Conservation (phyloP, 1,140 invertebrate genomes). For the Drosophila neocordata region DNA sequence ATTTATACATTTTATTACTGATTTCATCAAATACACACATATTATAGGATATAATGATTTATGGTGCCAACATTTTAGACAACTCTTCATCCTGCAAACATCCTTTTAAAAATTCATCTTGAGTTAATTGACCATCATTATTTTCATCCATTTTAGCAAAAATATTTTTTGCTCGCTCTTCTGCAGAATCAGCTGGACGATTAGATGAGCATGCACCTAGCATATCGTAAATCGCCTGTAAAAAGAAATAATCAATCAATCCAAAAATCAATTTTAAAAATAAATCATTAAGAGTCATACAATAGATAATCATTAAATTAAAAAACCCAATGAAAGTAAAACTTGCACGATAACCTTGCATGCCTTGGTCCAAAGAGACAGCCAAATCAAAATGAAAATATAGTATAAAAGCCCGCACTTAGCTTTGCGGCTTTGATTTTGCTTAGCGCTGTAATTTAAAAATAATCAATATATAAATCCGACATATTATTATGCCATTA, state of each 20-base stretch:
- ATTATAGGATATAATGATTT: slow-evolving; percentile 84
- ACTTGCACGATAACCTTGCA: too few relatives aligned
- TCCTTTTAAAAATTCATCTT: slow-evolving; percentile 99
- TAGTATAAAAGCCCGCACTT: too few relatives aligned
- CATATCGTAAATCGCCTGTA: slow-evolving; percentile 99
- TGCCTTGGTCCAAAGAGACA: too few relatives aligned
- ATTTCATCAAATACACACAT: slow-evolving; percentile 82
- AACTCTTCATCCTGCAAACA: slow-evolving; percentile 99
- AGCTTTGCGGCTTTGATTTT: too few relatives aligned
- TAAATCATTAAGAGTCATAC: background rate
- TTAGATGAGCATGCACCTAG: slow-evolving; percentile 96
- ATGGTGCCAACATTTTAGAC: slow-evolving; percentile 97
- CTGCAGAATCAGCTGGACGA: slow-evolving; percentile 94
- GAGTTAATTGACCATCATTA: slow-evolving; percentile 98
- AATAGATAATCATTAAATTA: background rate
- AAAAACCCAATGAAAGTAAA: too few relatives aligned
- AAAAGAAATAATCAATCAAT: slow-evolving; percentile 31
- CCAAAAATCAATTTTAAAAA: background rate
- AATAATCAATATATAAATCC: too few relatives aligned
- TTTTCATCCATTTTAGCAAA: slow-evolving; percentile 99
- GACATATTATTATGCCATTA: too few relatives aligned
- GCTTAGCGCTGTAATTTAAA: too few relatives aligned
- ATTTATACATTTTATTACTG: slow-evolving; percentile 82
- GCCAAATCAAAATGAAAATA: too few relatives aligned
- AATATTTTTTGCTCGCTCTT: slow-evolving; percentile 98